A percentile compares a stretch with the other conserved stretches of the same genome.
phyloP scores from a whole-genome alignment of 2,797 vertebrate genomes.

The Gambelia wislizenii region DNA sequence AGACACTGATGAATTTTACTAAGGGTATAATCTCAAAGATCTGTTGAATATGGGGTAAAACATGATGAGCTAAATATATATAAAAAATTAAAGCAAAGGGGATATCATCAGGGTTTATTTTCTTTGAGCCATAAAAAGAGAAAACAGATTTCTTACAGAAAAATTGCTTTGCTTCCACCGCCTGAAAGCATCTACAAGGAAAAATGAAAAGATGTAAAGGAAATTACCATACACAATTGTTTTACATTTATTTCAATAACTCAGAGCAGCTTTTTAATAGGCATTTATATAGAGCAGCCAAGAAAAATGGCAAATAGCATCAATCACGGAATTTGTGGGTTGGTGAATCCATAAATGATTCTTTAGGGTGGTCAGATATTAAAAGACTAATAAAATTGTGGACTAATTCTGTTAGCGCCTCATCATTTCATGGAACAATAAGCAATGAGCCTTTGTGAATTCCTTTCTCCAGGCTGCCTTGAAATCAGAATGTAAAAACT shows the following conservation, averaged over 20 bases:
- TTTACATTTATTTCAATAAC: conserved; percentile 54
- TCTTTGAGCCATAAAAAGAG: conserved; percentile 55
- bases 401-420: conserved; percentile 21
- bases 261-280: conserved; percentile 23
- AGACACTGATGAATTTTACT: conserved; percentile 53
- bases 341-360: not conserved
- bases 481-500: not conserved
- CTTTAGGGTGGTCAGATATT: conserved; percentile 2
- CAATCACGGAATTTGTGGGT: not conserved
- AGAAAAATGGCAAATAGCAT: conserved; percentile 29
- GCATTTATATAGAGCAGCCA: conserved; percentile 22
- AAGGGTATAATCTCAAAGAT: conserved; percentile 60
- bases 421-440: conserved; percentile 6
- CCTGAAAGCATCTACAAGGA: conserved; percentile 49
- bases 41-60: conserved; percentile 61
- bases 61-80: conserved; percentile 60
- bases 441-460: not conserved
- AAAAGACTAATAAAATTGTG: conserved; percentile 31
- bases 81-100: not conserved
- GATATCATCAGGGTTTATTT: conserved; percentile 55
- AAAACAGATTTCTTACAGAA: conserved; percentile 52
- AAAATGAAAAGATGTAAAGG: conserved; percentile 40
- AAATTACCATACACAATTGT: conserved; percentile 43
- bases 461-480: not conserved
- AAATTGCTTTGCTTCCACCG: conserved; percentile 52